Percentiles rank a stretch among this genome's conserved stretches.
phyloP scores from a whole-genome alignment of 2,113 vertebrate species.

The Recurvirostra avosetta region DNA sequence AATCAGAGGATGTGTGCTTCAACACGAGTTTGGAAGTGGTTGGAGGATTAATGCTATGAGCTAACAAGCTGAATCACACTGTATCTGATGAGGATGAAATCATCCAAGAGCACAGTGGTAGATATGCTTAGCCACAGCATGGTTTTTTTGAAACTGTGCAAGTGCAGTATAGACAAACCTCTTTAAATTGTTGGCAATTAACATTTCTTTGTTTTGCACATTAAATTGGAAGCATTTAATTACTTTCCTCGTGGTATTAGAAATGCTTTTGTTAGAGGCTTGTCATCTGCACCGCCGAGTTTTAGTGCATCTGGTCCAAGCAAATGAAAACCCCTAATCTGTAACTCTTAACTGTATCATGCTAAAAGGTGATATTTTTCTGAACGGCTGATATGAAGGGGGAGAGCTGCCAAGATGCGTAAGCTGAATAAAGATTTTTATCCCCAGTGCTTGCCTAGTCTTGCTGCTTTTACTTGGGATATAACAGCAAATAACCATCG shows the following conservation, averaged over 20 bases:
- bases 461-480: neutral
- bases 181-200: neutral
- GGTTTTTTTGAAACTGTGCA: neutral
- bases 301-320: neutral
- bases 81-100: conserved; percentile 19
- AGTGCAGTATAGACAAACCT: neutral
- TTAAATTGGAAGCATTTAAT: conserved; percentile 8
- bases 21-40: neutral
- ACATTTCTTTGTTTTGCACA: neutral
- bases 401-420: neutral
- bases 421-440: neutral
- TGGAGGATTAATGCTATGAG: neutral
- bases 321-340: neutral
- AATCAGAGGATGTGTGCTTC: neutral
- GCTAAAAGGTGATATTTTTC: neutral
- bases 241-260: neutral
- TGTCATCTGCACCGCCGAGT: neutral
- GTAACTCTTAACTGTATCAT: neutral
- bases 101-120: neutral
- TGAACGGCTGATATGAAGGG: neutral
- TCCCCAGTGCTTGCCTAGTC: neutral
- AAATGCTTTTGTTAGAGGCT: conserved; percentile 17
- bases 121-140: conserved; percentile 22
- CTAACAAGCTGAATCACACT: conserved; percentile 24
- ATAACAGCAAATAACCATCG: neutral